Conservation (phyloP, 2,113 vertebrate species). For the Galemys pyrenaicus region DNA sequence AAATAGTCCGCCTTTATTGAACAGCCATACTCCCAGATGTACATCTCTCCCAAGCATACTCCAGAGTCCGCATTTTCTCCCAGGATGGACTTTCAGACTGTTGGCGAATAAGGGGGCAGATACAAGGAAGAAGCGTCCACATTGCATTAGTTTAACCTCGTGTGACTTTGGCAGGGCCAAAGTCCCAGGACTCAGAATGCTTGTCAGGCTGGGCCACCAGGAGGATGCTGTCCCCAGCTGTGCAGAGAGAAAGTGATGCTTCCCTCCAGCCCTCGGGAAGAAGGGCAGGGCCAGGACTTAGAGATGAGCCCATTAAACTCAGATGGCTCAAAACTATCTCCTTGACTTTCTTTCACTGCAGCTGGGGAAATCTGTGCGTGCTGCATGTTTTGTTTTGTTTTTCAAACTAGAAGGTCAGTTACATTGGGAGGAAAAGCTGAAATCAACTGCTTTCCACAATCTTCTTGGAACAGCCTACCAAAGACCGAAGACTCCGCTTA, state of each 20-base stretch:
- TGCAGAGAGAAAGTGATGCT: not conserved
- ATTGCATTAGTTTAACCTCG: not conserved
- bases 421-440: not conserved
- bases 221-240: conserved; percentile 49
- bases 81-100: not conserved
- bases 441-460: conserved; percentile 8
- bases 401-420: conserved; percentile 50
- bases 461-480: not conserved
- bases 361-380: not conserved
- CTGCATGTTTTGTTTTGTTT: too few species aligned
- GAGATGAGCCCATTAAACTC: not conserved
- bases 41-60: not conserved
- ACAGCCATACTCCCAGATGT: not conserved
- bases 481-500: conserved; percentile 14
- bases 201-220: conserved; percentile 37
- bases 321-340: not conserved
- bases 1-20: not conserved
- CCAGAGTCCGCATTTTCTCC: not conserved
- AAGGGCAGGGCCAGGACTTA: not conserved
- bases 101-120: not conserved
- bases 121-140: fast-evolving
- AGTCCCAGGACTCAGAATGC: conserved; percentile 48
- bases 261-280: not conserved
- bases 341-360: not conserved
- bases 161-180: too few species aligned